These are phyloP conservation scores for Augochlora pura DNA, from an alignment of 1,140 invertebrate genomes.

Conservation along the genomic window DNA sequence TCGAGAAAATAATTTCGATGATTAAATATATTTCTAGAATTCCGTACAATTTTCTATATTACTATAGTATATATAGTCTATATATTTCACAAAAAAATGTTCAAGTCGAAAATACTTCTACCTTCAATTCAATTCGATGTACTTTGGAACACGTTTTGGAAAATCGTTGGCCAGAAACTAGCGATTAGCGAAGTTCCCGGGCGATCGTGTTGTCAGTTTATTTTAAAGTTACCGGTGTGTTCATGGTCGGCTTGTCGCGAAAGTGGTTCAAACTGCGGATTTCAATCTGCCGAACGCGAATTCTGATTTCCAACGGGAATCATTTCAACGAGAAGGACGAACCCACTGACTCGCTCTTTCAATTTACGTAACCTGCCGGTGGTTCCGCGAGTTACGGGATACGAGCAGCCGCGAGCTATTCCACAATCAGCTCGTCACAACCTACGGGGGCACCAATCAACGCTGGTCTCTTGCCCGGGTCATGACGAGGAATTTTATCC, in stretches of 20 bases:
- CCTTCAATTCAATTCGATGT: no score
- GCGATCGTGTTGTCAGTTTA: constrained; percentile 11
- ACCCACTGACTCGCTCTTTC: not conserved
- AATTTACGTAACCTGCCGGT: constrained; percentile 12
- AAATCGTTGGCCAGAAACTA: not conserved
- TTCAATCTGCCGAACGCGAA: constrained; percentile 24
- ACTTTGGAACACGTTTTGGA: not conserved
- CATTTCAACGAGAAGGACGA: constrained; percentile 16
- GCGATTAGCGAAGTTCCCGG: constrained; percentile 30
- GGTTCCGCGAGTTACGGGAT: constrained; percentile 15
- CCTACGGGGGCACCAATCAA: constrained; percentile 28
- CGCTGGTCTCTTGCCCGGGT: not conserved
- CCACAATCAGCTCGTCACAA: constrained; percentile 23
- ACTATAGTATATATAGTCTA: no score
- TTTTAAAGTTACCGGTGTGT: constrained; percentile 26
- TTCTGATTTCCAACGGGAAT: constrained; percentile 35
- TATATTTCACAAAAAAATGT: no score
- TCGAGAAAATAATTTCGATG: no score
- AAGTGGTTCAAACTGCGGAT: constrained; percentile 17
- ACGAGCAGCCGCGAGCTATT: constrained; percentile 31
- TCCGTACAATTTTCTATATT: no score
- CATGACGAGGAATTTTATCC: constrained; percentile 10
- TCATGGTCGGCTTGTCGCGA: constrained; percentile 8
- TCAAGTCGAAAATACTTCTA: no score
- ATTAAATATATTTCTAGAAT: no score